A percentile compares a stretch with the other conserved stretches of the same genome.
These are phyloP conservation scores for Pseudochaenichthys georgianus DNA, from an alignment of 2,797 vertebrate species.

Conservation along the genomic window DNA sequence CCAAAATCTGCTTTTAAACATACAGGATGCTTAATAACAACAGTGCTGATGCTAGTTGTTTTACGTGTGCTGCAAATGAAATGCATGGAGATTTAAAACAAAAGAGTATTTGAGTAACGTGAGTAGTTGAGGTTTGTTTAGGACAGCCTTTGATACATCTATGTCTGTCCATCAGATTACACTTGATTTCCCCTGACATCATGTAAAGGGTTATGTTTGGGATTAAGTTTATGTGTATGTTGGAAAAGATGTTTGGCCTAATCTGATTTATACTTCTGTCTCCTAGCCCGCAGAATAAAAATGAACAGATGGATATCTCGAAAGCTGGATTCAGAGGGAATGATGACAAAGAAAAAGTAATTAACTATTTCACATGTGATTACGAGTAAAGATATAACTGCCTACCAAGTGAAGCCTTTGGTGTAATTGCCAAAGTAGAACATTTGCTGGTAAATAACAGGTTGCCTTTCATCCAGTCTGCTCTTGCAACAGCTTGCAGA, in stretches of 20 bases:
- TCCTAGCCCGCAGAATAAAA: slow-evolving; percentile 19
- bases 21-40: background rate
- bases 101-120: background rate
- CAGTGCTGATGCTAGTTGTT: background rate
- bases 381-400: slow-evolving; percentile 60
- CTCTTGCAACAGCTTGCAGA: slow-evolving; percentile 81
- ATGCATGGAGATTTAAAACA: slow-evolving; percentile 14
- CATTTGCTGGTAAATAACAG: slow-evolving; percentile 76
- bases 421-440: slow-evolving; percentile 70
- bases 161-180: slow-evolving; percentile 50
- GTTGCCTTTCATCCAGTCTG: slow-evolving; percentile 78
- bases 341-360: slow-evolving; percentile 57
- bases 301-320: slow-evolving; percentile 59
- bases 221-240: slow-evolving; percentile 34
- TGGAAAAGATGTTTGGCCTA: slow-evolving; percentile 22
- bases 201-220: slow-evolving; percentile 38
- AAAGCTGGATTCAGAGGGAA: slow-evolving; percentile 45
- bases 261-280: slow-evolving; percentile 37
- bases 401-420: slow-evolving; percentile 65
- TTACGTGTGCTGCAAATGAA: slow-evolving; percentile 27
- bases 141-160: slow-evolving; percentile 27
- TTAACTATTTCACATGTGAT: slow-evolving; percentile 67
- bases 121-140: slow-evolving; percentile 24
- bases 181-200: slow-evolving; percentile 31
- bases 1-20: background rate